Conservation (phyloP, 2,797 vertebrate species). For the Bufotes viridis region DNA sequence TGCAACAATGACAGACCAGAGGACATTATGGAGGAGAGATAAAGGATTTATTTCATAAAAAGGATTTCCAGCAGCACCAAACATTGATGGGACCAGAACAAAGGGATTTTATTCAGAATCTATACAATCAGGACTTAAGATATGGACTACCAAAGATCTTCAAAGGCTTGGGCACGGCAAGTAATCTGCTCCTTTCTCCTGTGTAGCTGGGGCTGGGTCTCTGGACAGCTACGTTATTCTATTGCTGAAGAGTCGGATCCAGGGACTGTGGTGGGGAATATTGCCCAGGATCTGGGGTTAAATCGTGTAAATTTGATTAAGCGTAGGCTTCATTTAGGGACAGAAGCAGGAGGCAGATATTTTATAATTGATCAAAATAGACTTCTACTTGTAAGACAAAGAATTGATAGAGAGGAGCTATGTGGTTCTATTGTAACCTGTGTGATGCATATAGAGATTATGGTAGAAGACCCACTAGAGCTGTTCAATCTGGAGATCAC, state of each 20-base stretch:
- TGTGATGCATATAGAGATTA: constrained; percentile 83
- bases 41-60: not conserved
- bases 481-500: constrained; percentile 87
- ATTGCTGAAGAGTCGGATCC: constrained; percentile 40
- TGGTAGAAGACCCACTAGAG: constrained; percentile 85
- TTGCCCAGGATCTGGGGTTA: constrained; percentile 44
- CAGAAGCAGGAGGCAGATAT: constrained; percentile 35
- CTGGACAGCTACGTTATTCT: constrained; percentile 53
- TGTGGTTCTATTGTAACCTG: constrained; percentile 80
- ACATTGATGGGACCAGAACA: not conserved
- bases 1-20: constrained; percentile 12
- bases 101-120: not conserved
- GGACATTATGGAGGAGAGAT: not conserved
- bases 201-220: constrained; percentile 55
- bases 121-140: constrained; percentile 73
- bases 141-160: constrained; percentile 71
- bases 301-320: constrained; percentile 23
- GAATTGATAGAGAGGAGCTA: constrained; percentile 50
- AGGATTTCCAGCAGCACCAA: not conserved
- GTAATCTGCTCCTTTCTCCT: constrained; percentile 81
- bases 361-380: constrained; percentile 32
- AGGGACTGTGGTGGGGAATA: constrained; percentile 42
- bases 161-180: constrained; percentile 85
- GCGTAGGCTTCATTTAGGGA: constrained; percentile 31
- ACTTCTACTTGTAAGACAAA: constrained; percentile 32